Conservation (phyloP, 2,797 vertebrate genomes). For the Typhlichthys eigenmanni region DNA sequence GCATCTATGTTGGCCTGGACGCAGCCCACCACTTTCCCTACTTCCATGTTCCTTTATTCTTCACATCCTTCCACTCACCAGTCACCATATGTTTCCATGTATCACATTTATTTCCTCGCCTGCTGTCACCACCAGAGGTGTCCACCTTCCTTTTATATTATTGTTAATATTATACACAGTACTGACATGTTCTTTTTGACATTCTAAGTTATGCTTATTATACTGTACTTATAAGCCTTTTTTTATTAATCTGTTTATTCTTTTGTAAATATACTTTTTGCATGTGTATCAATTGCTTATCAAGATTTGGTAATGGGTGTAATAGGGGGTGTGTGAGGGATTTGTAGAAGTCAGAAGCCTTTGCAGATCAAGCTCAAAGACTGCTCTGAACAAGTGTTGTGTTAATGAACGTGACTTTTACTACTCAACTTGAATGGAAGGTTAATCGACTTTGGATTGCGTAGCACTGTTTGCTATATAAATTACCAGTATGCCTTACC, state of each 20-base stretch:
- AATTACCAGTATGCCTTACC: not conserved
- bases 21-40: not conserved
- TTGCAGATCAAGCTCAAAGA: conserved; percentile 67
- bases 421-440: conserved; percentile 31
- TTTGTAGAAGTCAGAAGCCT: conserved; percentile 55
- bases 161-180: conserved; percentile 44
- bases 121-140: conserved; percentile 16
- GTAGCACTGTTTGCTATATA: conserved; percentile 14
- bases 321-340: conserved; percentile 46
- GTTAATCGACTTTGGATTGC: conserved; percentile 20
- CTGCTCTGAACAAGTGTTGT: conserved; percentile 46
- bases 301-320: conserved; percentile 40
- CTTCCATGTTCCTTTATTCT: conserved; percentile 10
- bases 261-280: conserved; percentile 43
- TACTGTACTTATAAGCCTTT: conserved; percentile 27
- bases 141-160: conserved; percentile 31
- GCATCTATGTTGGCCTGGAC: conserved; percentile 2
- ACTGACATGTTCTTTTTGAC: conserved; percentile 38
- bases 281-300: conserved; percentile 40
- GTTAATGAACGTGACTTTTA: conserved; percentile 48
- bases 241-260: conserved; percentile 43
- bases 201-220: conserved; percentile 67
- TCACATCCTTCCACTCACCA: not conserved
- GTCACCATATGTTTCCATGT: conserved; percentile 29
- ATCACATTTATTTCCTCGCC: conserved; percentile 27